Percentiles rank a stretch among this genome's conserved stretches.
Conservation (phyloP, 2,113 vertebrate species). For the Ophiodon elongatus region DNA sequence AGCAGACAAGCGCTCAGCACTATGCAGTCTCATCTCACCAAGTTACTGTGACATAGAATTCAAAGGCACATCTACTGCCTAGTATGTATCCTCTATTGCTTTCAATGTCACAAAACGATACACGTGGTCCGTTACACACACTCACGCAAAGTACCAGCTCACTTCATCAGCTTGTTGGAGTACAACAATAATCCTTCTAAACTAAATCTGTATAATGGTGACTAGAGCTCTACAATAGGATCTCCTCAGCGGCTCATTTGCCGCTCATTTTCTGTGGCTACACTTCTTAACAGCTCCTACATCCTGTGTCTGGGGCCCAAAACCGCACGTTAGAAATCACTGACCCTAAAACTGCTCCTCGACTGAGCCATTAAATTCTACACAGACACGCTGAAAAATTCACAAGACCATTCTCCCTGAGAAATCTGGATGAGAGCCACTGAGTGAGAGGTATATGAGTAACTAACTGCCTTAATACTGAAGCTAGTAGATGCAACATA, state of each 20-base stretch:
- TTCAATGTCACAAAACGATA: slow-evolving; percentile 1
- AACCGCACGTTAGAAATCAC: slow-evolving; percentile 45
- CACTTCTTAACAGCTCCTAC: slow-evolving; percentile 28
- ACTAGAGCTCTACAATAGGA: background rate
- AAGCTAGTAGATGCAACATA: background rate
- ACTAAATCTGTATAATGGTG: background rate
- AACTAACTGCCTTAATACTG: background rate
- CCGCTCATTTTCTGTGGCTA: slow-evolving; percentile 19
- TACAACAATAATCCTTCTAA: background rate
- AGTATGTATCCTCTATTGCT: background rate
- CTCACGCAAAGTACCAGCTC: background rate
- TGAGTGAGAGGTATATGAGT: background rate
- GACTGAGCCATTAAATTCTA: slow-evolving; percentile 43
- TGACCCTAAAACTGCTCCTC: slow-evolving; percentile 35
- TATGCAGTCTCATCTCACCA: background rate
- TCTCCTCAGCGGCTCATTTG: slow-evolving; percentile 10
- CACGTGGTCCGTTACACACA: background rate
- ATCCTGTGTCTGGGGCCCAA: slow-evolving; percentile 38
- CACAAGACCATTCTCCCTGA: slow-evolving; percentile 7
- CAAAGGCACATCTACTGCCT: background rate
- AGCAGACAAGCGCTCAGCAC: slow-evolving; percentile 12
- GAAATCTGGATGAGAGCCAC: slow-evolving; percentile 16
- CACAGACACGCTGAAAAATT: slow-evolving; percentile 17
- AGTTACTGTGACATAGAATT: background rate
- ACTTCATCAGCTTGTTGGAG: background rate